phyloP scores from a whole-genome alignment of 2,797 vertebrate species.

The Melopsittacus undulatus region DNA sequence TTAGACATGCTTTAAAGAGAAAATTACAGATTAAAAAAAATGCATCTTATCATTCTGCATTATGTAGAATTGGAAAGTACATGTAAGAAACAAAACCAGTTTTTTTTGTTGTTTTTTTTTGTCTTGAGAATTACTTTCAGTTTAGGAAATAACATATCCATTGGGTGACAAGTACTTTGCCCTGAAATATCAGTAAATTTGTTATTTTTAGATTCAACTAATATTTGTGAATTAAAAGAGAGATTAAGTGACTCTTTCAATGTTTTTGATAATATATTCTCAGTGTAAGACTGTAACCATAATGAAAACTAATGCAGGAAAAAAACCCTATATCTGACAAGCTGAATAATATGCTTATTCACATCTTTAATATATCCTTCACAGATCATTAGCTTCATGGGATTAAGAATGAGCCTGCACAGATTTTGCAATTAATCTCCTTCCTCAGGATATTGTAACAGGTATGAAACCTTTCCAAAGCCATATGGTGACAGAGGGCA shows the following conservation, averaged over 20 bases:
- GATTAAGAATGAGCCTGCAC: conserved; percentile 69
- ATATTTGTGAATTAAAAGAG: conserved; percentile 13
- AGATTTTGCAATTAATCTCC: conserved; percentile 63
- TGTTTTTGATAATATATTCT: conserved; percentile 39
- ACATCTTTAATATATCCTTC: conserved; percentile 70
- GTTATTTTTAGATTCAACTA: background rate
- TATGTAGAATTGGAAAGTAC: background rate
- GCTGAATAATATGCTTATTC: conserved; percentile 59
- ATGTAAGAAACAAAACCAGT: background rate
- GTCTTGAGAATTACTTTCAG: background rate
- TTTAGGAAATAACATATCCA: background rate
- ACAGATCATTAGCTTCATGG: conserved; percentile 72
- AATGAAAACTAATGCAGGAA: conserved; percentile 32
- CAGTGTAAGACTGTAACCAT: conserved; percentile 8
- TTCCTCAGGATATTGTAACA: conserved; percentile 65
- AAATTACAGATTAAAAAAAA: background rate
- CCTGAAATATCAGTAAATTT: background rate
- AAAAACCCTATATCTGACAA: background rate
- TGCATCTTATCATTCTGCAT: background rate
- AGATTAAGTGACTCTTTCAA: conserved; percentile 42
- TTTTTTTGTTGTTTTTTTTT: background rate
- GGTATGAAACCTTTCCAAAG: conserved; percentile 66
- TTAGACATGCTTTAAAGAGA: background rate
- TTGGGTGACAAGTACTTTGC: background rate
- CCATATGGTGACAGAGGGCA: conserved; percentile 75